phyloP scores from a whole-genome alignment of 2,888 invertebrate species.

The Helobdella robusta region DNA sequence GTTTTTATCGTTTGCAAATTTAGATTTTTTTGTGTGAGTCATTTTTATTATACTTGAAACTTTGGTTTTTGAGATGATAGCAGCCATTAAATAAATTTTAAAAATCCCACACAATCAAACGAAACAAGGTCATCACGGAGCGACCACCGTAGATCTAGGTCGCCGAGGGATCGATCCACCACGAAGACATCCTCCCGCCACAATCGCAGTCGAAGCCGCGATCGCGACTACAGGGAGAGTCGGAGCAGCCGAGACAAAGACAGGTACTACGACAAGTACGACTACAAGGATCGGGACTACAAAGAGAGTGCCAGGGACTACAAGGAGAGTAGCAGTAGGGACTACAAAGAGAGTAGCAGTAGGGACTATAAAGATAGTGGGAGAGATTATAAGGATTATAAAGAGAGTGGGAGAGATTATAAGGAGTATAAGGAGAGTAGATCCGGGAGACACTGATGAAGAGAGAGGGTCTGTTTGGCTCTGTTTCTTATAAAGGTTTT shows the following conservation, averaged over 20 bases:
- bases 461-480: too few relatives aligned
- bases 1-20: too few relatives aligned
- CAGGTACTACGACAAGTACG: slow-evolving; percentile 37
- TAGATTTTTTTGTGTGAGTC: too few relatives aligned
- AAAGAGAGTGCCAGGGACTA: slow-evolving; percentile 38
- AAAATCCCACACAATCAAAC: background rate
- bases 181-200: slow-evolving; percentile 37
- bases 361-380: slow-evolving; percentile 41
- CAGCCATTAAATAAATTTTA: background rate
- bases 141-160: slow-evolving; percentile 60
- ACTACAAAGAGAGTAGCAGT: slow-evolving; percentile 57
- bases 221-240: slow-evolving; percentile 56
- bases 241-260: slow-evolving; percentile 50
- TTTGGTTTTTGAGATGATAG: too few relatives aligned
- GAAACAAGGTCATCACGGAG: slow-evolving; percentile 31
- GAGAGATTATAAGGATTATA: slow-evolving; percentile 40
- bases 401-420: slow-evolving; percentile 28
- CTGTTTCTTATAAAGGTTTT: too few relatives aligned
- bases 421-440: slow-evolving; percentile 16
- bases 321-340: slow-evolving; percentile 50
- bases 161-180: slow-evolving; percentile 59
- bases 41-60: too few relatives aligned
- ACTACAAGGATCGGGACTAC: slow-evolving; percentile 41
- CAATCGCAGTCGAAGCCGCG: slow-evolving; percentile 49
- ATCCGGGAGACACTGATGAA: slow-evolving; percentile 7